phyloP scores from a whole-genome alignment of 37 sponge, comb jelly and placozoan genomes.

The Petrosia ficiformis region DNA sequence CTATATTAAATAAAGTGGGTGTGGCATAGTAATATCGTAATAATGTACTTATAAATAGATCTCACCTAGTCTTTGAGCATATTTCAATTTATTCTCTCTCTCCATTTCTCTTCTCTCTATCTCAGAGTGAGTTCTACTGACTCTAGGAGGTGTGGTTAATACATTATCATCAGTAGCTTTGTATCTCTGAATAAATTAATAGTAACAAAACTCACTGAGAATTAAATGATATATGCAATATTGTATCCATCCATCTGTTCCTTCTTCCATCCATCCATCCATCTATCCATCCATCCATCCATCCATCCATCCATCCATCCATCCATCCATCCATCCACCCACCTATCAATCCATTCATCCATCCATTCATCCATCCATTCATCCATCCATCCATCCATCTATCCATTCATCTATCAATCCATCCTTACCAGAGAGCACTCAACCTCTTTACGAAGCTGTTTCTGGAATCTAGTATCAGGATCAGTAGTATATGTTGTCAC shows the following conservation, averaged over 20 bases:
- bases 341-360: no score
- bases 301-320: no score
- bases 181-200: slow-evolving; percentile 16
- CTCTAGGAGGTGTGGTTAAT: not conserved
- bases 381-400: no score
- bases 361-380: no score
- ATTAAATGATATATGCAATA: no score
- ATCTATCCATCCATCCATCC: no score
- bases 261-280: no score
- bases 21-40: not conserved
- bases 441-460: slow-evolving; percentile 37
- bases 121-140: slow-evolving; percentile 12
- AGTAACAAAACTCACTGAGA: no score
- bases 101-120: slow-evolving; percentile 3
- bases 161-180: not conserved
- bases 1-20: no score
- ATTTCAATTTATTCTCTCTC: slow-evolving; percentile 16
- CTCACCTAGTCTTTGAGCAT: slow-evolving; percentile 43
- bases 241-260: no score
- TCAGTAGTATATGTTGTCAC: slow-evolving; percentile 8
- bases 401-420: no score
- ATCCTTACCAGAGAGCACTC: slow-evolving; percentile 37
- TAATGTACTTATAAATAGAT: not conserved
- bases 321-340: no score
- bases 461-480: slow-evolving; percentile 49